Conservation (phyloP, 2,797 vertebrate species). For the Leptoclinus maculatus region DNA sequence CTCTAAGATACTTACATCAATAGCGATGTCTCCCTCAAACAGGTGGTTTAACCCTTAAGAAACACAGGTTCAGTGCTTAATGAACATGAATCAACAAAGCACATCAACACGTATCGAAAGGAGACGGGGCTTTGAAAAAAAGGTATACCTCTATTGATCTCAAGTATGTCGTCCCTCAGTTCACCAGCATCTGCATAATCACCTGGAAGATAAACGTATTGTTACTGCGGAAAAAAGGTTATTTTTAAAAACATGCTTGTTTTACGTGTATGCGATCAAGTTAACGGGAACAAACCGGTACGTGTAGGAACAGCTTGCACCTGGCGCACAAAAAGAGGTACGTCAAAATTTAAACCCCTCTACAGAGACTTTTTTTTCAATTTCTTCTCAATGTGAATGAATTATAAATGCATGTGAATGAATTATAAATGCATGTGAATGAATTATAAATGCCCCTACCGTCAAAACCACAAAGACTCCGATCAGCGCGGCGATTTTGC, state of each 20-base stretch:
- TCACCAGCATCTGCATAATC: slow-evolving; percentile 78
- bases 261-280: not conserved
- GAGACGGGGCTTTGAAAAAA: not conserved
- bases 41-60: slow-evolving; percentile 84
- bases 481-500: slow-evolving; percentile 48
- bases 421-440: too few relatives aligned
- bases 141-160: slow-evolving; percentile 88
- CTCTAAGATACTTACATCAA: slow-evolving; percentile 82
- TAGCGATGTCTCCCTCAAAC: slow-evolving; percentile 92
- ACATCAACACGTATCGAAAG: not conserved
- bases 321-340: slow-evolving; percentile 55
- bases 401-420: not conserved
- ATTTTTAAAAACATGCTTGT: not conserved
- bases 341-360: not conserved
- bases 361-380: not conserved
- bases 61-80: not conserved
- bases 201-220: slow-evolving; percentile 62
- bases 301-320: slow-evolving; percentile 64
- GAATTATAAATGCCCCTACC: slow-evolving; percentile 51
- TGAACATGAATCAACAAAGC: not conserved
- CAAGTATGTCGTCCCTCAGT: slow-evolving; percentile 86
- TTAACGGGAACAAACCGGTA: slow-evolving; percentile 58
- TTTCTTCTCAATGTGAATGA: not conserved
- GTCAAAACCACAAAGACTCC: slow-evolving; percentile 58
- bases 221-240: not conserved